Conservation (phyloP, 2,113 vertebrate species). For the Percina caprodes region DNA sequence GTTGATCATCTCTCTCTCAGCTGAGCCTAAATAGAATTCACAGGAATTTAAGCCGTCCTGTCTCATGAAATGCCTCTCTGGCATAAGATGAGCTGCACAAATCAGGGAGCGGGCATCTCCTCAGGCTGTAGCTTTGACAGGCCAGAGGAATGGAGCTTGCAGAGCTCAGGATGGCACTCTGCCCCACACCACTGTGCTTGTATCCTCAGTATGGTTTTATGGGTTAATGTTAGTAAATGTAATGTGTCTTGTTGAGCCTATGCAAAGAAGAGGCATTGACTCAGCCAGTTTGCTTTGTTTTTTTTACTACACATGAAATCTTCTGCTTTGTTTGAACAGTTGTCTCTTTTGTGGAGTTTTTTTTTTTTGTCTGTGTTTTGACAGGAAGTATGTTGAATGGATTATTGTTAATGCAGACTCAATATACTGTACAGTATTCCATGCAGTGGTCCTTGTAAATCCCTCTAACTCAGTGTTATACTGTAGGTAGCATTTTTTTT, state of each 20-base stretch:
- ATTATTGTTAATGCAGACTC: background rate
- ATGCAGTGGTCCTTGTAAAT: slow-evolving; percentile 21
- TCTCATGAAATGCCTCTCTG: slow-evolving; percentile 62
- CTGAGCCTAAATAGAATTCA: slow-evolving; percentile 45
- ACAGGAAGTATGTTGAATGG: too few relatives aligned
- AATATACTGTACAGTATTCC: background rate
- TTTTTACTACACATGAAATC: background rate
- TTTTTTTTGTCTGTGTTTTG: background rate
- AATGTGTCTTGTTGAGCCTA: slow-evolving; percentile 32
- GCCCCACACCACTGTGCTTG: slow-evolving; percentile 52
- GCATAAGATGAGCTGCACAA: slow-evolving; percentile 53
- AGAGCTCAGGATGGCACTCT: slow-evolving; percentile 70
- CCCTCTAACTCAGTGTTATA: slow-evolving; percentile 5
- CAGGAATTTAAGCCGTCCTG: slow-evolving; percentile 33
- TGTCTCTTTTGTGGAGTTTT: background rate
- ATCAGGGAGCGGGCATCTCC: slow-evolving; percentile 72
- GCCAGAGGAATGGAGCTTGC: slow-evolving; percentile 54
- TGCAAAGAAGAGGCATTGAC: slow-evolving; percentile 1
- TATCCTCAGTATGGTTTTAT: slow-evolving; percentile 49
- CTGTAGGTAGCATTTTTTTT: background rate
- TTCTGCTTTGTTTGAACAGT: background rate
- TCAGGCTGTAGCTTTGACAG: slow-evolving; percentile 67
- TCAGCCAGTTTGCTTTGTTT: slow-evolving; percentile 1
- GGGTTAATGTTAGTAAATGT: slow-evolving; percentile 62
- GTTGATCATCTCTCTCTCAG: slow-evolving; percentile 40